A percentile compares a stretch with the other conserved stretches of the same genome.
Evolutionary conservation across 1,140 invertebrate species (phyloP).

Genomic region (Halyomorpha halys): DNA sequence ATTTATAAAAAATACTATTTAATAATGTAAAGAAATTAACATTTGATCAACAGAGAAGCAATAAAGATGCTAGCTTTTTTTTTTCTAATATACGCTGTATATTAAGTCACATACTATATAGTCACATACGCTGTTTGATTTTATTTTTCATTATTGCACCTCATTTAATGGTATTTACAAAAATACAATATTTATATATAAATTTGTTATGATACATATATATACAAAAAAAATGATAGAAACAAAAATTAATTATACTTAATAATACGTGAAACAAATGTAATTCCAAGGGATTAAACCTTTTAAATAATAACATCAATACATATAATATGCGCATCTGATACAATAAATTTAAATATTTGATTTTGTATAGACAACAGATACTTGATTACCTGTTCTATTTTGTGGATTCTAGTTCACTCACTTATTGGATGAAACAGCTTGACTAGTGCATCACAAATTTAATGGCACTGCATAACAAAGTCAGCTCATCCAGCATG

Average conservation of each 20-base stretch:
- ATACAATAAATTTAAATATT: background rate
- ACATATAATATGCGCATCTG: background rate
- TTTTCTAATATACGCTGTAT: no score
- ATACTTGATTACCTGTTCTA: background rate
- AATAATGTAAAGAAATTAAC: no score
- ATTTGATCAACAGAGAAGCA: no score
- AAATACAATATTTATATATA: constrained; percentile 11
- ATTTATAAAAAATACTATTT: no score
- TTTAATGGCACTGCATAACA: background rate
- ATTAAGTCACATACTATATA: no score
- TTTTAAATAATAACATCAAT: no score
- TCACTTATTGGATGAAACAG: background rate
- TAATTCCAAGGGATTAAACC: background rate
- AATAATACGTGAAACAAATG: background rate
- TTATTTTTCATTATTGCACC: constrained; percentile 11
- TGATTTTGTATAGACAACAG: background rate
- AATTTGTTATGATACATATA: background rate
- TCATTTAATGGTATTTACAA: constrained; percentile 1
- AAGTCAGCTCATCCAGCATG: background rate
- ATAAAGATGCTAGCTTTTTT: no score
- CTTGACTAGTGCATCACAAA: constrained; percentile 8
- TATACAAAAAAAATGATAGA: no score
- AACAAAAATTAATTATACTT: no score
- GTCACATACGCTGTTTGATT: no score
- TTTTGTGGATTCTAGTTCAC: background rate